Evolutionary conservation across 2,888 invertebrate genomes (phyloP).

Genomic region (Atethmia centrago): DNA sequence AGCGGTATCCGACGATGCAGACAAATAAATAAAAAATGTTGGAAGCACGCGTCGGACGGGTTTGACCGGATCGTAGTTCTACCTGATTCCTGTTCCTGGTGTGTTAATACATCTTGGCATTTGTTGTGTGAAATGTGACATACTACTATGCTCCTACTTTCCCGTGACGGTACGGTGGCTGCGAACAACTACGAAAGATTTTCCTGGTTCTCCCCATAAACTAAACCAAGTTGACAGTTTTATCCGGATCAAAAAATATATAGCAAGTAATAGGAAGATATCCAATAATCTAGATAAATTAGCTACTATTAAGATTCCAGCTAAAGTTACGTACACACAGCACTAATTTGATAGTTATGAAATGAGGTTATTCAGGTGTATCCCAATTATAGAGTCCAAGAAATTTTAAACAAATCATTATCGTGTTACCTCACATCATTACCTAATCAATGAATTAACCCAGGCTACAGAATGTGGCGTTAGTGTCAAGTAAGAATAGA

Average conservation of each 20-base stretch:
- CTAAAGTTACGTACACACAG: not conserved
- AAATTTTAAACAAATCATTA: constrained; percentile 26
- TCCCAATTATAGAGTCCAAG: constrained; percentile 1
- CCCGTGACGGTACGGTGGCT: constrained; percentile 6
- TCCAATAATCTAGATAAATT: not conserved
- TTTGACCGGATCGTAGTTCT: constrained; percentile 91
- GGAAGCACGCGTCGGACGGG: constrained; percentile 90
- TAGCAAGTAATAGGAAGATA: not conserved
- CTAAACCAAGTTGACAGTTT: not conserved
- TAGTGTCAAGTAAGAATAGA: constrained; percentile 79
- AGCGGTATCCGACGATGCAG: constrained; percentile 90
- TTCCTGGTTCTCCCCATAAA: not conserved
- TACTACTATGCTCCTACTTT: constrained; percentile 36
- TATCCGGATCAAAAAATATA: constrained; percentile 5
- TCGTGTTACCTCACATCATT: constrained; percentile 42
- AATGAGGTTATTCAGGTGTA: constrained; percentile 9
- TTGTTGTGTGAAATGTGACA: constrained; percentile 74
- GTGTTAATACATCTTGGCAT: constrained; percentile 82
- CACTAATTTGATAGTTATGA: not conserved
- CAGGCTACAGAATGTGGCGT: constrained; percentile 67
- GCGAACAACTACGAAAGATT: not conserved
- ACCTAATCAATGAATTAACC: constrained; percentile 64
- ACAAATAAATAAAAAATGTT: constrained; percentile 91
- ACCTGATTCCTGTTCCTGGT: constrained; percentile 91
- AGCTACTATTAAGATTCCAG: not conserved